phyloP scores from a whole-genome alignment of 2,888 invertebrate species.

The Diadegma fenestrale region DNA sequence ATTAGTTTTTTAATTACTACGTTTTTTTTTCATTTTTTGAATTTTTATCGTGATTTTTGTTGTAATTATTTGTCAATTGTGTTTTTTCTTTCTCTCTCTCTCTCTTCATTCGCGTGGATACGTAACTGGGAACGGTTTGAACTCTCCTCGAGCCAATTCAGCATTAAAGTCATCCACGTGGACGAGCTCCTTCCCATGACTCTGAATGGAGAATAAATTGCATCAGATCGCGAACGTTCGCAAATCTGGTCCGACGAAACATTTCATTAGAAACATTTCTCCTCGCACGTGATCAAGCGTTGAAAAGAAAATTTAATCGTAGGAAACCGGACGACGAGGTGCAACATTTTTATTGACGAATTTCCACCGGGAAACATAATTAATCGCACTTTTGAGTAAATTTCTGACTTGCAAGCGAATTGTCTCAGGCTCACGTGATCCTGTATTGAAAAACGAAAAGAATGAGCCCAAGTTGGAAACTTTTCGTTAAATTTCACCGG shows the following conservation, averaged over 20 bases:
- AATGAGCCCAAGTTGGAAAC: too few relatives aligned
- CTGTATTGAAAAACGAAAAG: too few relatives aligned
- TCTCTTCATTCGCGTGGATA: neutral
- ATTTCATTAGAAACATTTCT: neutral
- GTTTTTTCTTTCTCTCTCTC: too few relatives aligned
- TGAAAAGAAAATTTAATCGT: neutral
- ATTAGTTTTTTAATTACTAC: neutral
- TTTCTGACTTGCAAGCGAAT: too few relatives aligned
- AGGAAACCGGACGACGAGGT: neutral
- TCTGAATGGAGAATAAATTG: neutral
- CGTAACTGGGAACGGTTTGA: neutral
- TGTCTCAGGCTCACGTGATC: too few relatives aligned
- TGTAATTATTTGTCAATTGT: too few relatives aligned
- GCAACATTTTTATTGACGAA: neutral
- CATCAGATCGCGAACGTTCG: neutral
- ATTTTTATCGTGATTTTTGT: too few relatives aligned
- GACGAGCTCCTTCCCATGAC: neutral
- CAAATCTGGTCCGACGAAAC: neutral
- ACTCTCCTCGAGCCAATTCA: conserved; percentile 16
- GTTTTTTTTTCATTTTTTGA: neutral
- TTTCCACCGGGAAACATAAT: neutral
- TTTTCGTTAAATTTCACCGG: too few relatives aligned
- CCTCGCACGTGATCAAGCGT: neutral
- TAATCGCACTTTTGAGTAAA: too few relatives aligned
- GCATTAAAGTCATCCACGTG: conserved; percentile 6